phyloP scores from a whole-genome alignment of 2,797 vertebrate species.

The Ceryle rudis region DNA sequence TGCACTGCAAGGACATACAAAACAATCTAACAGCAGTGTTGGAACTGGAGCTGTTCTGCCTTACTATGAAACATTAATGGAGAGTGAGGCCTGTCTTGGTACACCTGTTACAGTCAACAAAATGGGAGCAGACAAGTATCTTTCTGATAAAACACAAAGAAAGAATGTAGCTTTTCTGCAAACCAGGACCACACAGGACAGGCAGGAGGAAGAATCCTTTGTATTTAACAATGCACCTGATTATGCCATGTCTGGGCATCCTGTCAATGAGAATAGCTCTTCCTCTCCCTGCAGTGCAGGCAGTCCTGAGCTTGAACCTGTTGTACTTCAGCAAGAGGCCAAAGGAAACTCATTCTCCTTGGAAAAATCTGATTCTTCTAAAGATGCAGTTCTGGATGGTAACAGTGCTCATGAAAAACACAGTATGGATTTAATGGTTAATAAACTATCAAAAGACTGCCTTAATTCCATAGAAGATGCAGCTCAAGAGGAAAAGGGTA shows the following conservation, averaged over 20 bases:
- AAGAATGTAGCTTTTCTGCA: neutral
- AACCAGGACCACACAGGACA: neutral
- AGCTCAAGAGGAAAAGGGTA: neutral
- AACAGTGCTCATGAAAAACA: neutral
- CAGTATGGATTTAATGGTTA: neutral
- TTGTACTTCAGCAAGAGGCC: neutral
- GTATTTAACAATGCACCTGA: neutral
- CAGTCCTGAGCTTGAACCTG: neutral
- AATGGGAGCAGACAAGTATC: neutral
- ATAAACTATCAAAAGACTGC: neutral
- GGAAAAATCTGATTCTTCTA: neutral
- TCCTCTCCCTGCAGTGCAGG: neutral
- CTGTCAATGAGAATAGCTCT: neutral
- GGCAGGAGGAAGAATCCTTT: neutral
- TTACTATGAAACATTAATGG: constrained; percentile 61
- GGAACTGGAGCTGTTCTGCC: constrained; percentile 18
- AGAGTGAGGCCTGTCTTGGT: neutral
- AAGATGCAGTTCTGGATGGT: neutral
- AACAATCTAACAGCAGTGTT: neutral
- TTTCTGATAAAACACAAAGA: neutral
- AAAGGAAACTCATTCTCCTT: neutral
- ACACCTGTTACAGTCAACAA: neutral
- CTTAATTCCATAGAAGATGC: constrained; percentile 18
- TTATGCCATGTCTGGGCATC: neutral
- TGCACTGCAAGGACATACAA: neutral